A percentile compares a stretch with the other conserved stretches of the same genome.
Conservation (phyloP, 2,888 invertebrate genomes). For the Drosophila pseudotakahashii region DNA sequence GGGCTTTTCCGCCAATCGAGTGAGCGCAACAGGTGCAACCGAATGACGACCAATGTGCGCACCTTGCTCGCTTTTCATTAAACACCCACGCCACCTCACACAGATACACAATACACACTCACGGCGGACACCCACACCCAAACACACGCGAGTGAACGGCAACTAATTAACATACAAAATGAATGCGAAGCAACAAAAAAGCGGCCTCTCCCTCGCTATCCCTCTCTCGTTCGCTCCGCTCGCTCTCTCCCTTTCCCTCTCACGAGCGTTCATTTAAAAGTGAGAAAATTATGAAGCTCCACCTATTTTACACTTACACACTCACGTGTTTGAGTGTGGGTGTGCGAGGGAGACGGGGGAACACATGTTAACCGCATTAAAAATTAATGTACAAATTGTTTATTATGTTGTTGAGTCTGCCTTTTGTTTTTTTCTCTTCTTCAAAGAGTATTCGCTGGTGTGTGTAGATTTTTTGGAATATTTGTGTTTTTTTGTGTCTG, state of each 20-base stretch:
- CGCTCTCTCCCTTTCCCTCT: constrained; percentile 6
- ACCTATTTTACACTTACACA: constrained; percentile 71
- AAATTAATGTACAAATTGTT: constrained; percentile 79
- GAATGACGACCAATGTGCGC: constrained; percentile 64
- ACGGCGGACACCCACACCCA: too few relatives aligned
- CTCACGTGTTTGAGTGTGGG: constrained; percentile 27
- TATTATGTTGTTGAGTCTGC: constrained; percentile 70
- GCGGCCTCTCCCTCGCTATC: constrained; percentile 21
- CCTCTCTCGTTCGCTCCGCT: constrained; percentile 21
- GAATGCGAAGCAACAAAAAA: constrained; percentile 44
- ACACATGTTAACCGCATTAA: constrained; percentile 79
- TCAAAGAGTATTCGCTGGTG: not conserved
- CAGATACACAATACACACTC: constrained; percentile 2
- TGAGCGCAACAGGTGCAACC: constrained; percentile 67
- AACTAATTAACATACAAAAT: constrained; percentile 75
- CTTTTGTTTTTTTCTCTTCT: constrained; percentile 36
- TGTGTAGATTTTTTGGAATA: too few relatives aligned
- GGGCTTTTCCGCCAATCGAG: constrained; percentile 56
- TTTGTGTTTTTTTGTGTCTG: not conserved
- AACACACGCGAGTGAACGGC: constrained; percentile 23
- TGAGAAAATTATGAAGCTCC: constrained; percentile 76
- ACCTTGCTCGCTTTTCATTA: constrained; percentile 53
- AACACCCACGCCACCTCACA: constrained; percentile 20
- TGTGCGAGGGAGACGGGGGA: constrained; percentile 34
- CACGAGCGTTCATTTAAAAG: constrained; percentile 56